Evolutionary conservation across 2,888 invertebrate genomes (phyloP).

Genomic region (Mongoloraphidia duomilia): DNA sequence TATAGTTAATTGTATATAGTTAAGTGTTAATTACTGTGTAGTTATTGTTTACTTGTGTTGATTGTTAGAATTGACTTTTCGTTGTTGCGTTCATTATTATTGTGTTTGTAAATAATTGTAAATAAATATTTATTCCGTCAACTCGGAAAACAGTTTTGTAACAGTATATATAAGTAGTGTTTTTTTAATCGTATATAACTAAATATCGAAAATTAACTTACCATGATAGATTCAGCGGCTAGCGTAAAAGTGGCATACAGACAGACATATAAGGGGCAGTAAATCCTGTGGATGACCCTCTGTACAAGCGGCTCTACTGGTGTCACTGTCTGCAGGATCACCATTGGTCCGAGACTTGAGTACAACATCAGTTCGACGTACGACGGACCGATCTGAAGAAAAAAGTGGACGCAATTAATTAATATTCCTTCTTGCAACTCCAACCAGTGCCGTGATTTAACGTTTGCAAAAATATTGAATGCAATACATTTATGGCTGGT

Average conservation of each 20-base stretch:
- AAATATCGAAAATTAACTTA: constrained; percentile 21
- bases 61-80: no score
- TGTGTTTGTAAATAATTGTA: no score
- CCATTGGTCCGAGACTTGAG: constrained; percentile 41
- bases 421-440: background rate
- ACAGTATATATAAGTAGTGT: no score
- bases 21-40: no score
- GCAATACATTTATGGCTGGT: background rate
- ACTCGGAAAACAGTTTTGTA: no score
- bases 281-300: constrained; percentile 63
- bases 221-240: constrained; percentile 54
- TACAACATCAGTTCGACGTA: constrained; percentile 55
- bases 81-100: no score
- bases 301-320: constrained; percentile 66
- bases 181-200: no score
- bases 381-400: constrained; percentile 51
- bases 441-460: constrained; percentile 1
- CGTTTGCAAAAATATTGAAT: background rate
- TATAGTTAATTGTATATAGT: no score
- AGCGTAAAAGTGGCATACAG: constrained; percentile 51
- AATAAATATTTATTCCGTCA: no score
- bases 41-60: no score
- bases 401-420: constrained; percentile 5
- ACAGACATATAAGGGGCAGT: constrained; percentile 43
- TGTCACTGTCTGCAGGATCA: constrained; percentile 62